Evolutionary conservation across 2,797 vertebrate genomes (phyloP).

Genomic region (Silurus lanzhouensis): DNA sequence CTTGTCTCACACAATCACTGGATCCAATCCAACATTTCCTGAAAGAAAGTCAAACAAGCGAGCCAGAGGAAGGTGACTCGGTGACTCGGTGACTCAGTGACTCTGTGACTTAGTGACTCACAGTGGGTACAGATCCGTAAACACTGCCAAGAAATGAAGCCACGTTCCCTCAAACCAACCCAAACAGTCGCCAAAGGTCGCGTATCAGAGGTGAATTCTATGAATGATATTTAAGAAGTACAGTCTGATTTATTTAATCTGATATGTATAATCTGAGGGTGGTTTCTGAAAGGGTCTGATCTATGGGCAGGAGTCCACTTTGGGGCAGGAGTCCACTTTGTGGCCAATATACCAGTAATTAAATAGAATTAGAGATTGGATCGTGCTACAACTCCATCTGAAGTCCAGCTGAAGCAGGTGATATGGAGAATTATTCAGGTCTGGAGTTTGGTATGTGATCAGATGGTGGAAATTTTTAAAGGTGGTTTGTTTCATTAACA

Average conservation of each 20-base stretch:
- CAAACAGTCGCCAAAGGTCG: constrained; percentile 23
- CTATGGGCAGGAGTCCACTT: no score
- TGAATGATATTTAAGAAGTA: neutral
- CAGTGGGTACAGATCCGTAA: constrained; percentile 51
- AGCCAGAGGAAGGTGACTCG: constrained; percentile 66
- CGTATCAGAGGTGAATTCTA: neutral
- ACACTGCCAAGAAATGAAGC: constrained; percentile 55
- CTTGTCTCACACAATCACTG: constrained; percentile 72
- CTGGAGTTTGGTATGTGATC: neutral
- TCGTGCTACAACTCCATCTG: no score
- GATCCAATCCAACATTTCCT: constrained; percentile 73
- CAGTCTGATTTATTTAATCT: neutral
- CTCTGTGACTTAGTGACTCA: constrained; percentile 45
- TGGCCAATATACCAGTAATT: neutral
- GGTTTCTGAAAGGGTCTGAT: neutral
- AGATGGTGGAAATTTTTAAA: neutral
- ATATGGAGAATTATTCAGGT: neutral
- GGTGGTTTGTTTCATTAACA: neutral
- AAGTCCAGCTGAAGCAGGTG: neutral
- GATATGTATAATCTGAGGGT: no score
- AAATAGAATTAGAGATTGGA: neutral
- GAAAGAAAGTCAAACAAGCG: constrained; percentile 68
- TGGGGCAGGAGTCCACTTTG: neutral
- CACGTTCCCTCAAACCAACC: constrained; percentile 41
- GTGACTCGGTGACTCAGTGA: no score